A percentile compares a stretch with the other conserved stretches of the same genome.
These are phyloP conservation scores for Aplodontia rufa DNA, from an alignment of 2,113 vertebrate genomes.

Conservation along the genomic window DNA sequence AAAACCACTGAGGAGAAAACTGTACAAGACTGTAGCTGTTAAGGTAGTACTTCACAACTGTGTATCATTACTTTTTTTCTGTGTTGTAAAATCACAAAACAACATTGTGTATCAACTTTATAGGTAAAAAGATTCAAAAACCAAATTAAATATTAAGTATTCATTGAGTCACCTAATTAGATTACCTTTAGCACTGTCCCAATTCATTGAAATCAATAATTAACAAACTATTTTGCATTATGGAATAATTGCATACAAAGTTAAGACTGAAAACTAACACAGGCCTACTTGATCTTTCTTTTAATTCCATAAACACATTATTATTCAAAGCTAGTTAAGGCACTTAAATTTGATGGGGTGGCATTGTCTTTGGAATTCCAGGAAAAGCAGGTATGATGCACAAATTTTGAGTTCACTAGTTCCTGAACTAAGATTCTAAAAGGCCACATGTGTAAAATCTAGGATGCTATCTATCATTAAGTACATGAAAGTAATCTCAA, in stretches of 20 bases:
- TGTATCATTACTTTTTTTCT: background rate
- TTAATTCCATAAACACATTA: constrained; percentile 8
- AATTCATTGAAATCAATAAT: constrained; percentile 33
- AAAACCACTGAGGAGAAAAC: background rate
- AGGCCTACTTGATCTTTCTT: background rate
- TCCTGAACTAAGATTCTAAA: background rate
- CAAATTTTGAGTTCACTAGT: constrained; percentile 4
- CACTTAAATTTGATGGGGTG: constrained; percentile 12
- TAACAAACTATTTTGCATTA: constrained; percentile 36
- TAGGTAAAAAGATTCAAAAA: background rate
- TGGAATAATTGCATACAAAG: constrained; percentile 34
- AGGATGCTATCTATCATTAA: background rate
- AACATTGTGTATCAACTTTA: background rate
- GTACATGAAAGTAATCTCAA: constrained; percentile 16
- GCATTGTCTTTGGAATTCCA: constrained; percentile 50
- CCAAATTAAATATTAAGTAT: constrained; percentile 16
- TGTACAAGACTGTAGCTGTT: background rate
- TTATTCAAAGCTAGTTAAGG: background rate
- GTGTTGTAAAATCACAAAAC: background rate
- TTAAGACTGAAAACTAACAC: constrained; percentile 34
- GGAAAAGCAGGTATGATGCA: background rate
- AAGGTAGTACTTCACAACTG: background rate
- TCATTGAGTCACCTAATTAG: background rate
- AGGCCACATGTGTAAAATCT: background rate
- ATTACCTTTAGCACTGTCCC: background rate